Evolutionary conservation across 2,113 vertebrate genomes (phyloP), one percentile per base, ranked within the genome.

Genomic region (Romanogobio albipinnatus): DNA sequence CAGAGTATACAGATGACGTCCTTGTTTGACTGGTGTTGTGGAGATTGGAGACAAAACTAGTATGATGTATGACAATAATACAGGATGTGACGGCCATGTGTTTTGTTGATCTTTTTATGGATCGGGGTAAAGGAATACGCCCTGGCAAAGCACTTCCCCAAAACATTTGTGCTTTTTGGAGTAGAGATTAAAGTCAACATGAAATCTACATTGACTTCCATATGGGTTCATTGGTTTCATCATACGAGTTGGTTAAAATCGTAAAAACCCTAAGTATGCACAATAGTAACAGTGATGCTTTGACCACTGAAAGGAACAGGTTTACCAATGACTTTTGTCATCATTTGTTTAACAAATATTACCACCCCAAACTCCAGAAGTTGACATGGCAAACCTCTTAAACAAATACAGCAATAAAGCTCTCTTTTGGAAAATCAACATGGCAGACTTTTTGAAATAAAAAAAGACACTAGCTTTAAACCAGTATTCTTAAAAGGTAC

Each of bases 81-180:
- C 58, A 79, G 36, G 58, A 79, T 62, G n/a, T 79, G n/a, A 47
- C 24, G 14, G 22, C 70, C 22, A 47, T 13, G 43, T 74, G 39
- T 62, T 47, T 26, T 47, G 58, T 64, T 62, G 39, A 29, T 62
- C 39, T 79, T 79, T 79, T 79, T 47, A 61, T 79, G 39, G 58
- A 47, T 24, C 3, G n/a, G 76, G n/a, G 58, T 19, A 59, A 61
- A 58, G 75, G 51, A 29, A 78, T 5, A 62, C 58, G 9, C 76
- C 77, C 77, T 79, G 36, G 8, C 76, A 45, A 61, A 45, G 7
- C 39, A 79, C 58, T 79, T 79, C 58, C 77, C 58, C 36, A 74
- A 79, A 79, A 47, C n/a, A 47, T 62, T 17, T 47, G 76, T 79
- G 76, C 39, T 39, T 78, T 59, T 58, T 58, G 51, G 24, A 39